Conservation (phyloP, 2,113 vertebrate genomes). For the Mesembrinibis cayennensis region DNA sequence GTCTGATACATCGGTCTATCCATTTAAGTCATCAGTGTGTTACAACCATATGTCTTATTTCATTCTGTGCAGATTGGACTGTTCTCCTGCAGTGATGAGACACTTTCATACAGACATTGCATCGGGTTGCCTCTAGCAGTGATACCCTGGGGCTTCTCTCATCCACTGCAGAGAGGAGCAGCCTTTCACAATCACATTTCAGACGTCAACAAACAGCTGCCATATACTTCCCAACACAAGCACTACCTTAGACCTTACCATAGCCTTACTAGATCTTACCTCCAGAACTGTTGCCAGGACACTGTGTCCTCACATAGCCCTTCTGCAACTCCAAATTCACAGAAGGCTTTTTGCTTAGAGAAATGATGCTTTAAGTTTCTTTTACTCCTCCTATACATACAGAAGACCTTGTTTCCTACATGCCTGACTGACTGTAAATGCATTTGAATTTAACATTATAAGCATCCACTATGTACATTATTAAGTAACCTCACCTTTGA, state of each 20-base stretch:
- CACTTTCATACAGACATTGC: background rate
- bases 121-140: background rate
- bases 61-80: background rate
- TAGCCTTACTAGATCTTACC: background rate
- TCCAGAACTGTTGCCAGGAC: background rate
- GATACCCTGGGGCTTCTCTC: background rate
- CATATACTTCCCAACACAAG: background rate
- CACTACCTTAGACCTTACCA: background rate
- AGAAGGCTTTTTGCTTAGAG: background rate
- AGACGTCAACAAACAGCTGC: background rate
- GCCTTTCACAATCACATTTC: background rate
- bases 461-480: too few species aligned
- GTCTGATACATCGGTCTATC: background rate
- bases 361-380: background rate
- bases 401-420: background rate
- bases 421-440: background rate
- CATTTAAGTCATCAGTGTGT: background rate
- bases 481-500: background rate
- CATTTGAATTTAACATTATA: background rate
- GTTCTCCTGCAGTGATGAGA: background rate
- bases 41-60: background rate
- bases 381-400: background rate
- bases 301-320: background rate
- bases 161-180: background rate
- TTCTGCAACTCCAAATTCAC: background rate